Conservation (phyloP, 2,113 vertebrate genomes). For the Calyptomena viridis region DNA sequence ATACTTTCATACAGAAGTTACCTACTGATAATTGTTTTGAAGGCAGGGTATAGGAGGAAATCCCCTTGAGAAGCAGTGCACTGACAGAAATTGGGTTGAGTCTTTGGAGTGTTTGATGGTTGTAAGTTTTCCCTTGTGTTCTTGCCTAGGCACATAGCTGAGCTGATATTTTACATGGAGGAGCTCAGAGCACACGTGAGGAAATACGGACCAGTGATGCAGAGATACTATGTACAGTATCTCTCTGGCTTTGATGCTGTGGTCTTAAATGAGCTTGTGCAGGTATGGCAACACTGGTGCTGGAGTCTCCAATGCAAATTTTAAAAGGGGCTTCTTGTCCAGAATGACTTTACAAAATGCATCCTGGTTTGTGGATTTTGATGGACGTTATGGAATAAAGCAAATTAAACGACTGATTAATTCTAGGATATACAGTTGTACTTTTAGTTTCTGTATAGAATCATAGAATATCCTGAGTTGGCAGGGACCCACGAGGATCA, state of each 20-base stretch:
- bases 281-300: conserved; percentile 74
- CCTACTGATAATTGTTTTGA: neutral
- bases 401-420: neutral
- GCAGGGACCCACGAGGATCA: neutral
- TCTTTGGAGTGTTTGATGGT: neutral
- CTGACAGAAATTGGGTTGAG: neutral
- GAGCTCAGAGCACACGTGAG: conserved; percentile 94
- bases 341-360: neutral
- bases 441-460: neutral
- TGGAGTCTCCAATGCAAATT: neutral
- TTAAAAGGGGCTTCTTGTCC: neutral
- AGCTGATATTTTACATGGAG: conserved; percentile 99
- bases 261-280: conserved; percentile 96
- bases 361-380: neutral
- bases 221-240: conserved; percentile 97
- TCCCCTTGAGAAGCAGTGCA: neutral
- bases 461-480: neutral
- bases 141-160: conserved; percentile 88
- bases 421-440: neutral
- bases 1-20: neutral
- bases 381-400: rapidly evolving
- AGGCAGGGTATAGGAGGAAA: neutral
- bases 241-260: conserved; percentile 97
- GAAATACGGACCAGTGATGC: conserved; percentile 97
- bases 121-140: neutral